Percentiles rank a stretch among this genome's conserved stretches.
phyloP scores from a whole-genome alignment of 1,140 invertebrate species.

The Pectinophora gossypiella region DNA sequence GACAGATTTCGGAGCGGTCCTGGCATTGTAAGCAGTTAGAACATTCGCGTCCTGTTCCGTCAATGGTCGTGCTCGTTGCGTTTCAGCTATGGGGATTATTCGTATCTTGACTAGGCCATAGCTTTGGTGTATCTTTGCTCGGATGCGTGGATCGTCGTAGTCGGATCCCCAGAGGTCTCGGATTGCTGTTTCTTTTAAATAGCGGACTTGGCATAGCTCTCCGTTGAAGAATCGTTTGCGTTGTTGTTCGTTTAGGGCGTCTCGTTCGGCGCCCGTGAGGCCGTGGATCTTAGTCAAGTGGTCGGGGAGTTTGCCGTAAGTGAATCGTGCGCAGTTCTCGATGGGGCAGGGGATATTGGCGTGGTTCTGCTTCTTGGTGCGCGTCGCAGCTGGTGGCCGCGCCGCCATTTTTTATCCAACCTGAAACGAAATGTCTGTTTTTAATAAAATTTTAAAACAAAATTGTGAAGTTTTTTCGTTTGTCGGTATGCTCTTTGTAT shows the following conservation, averaged over 20 bases:
- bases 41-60: conserved; percentile 75
- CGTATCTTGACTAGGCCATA: conserved; percentile 70
- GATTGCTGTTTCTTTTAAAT: conserved; percentile 71
- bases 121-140: conserved; percentile 69
- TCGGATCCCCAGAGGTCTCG: conserved; percentile 71
- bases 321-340: conserved; percentile 72
- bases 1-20: conserved; percentile 59
- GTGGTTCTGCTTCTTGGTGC: conserved; percentile 72
- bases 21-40: conserved; percentile 70
- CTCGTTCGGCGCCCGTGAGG: conserved; percentile 66
- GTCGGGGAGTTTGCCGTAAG: conserved; percentile 71
- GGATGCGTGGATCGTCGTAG: conserved; percentile 69
- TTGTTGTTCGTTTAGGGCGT: conserved; percentile 70
- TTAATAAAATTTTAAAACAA: too few relatives aligned
- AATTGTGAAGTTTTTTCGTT: too few relatives aligned
- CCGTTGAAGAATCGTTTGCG: conserved; percentile 73
- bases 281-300: conserved; percentile 72
- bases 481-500: too few relatives aligned
- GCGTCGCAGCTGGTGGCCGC: conserved; percentile 35
- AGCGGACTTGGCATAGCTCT: conserved; percentile 71
- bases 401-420: conserved; percentile 43
- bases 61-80: conserved; percentile 60
- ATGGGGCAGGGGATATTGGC: conserved; percentile 74
- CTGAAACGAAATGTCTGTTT: background rate
- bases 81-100: conserved; percentile 70